phyloP scores from a whole-genome alignment of 2,888 invertebrate genomes.

The Dendrolimus pini region DNA sequence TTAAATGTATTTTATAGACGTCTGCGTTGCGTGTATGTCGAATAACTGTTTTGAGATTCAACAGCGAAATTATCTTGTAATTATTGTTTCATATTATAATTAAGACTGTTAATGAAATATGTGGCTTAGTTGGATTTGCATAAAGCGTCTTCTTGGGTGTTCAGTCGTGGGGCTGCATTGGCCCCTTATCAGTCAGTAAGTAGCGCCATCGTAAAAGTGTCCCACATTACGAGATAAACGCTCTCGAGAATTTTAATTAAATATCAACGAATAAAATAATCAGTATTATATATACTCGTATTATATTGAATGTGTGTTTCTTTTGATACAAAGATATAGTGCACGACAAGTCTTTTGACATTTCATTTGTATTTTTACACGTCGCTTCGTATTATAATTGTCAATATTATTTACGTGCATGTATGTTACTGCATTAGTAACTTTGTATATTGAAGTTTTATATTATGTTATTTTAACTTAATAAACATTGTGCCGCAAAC shows the following conservation, averaged over 20 bases:
- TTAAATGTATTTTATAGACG: constrained; percentile 51
- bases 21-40: constrained; percentile 47
- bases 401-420: background rate
- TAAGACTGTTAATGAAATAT: constrained; percentile 52
- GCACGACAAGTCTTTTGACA: constrained; percentile 48
- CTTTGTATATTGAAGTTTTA: constrained; percentile 15
- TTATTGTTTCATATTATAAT: constrained; percentile 71
- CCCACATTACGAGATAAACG: constrained; percentile 75
- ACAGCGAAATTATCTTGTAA: constrained; percentile 71
- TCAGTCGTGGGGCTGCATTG: constrained; percentile 39
- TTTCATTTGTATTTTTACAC: constrained; percentile 36
- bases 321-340: constrained; percentile 54
- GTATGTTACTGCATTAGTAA: constrained; percentile 22
- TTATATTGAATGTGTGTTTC: constrained; percentile 68
- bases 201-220: constrained; percentile 74
- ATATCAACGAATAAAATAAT: constrained; percentile 76
- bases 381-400: constrained; percentile 27
- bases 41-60: constrained; percentile 63
- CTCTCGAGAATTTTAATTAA: constrained; percentile 74
- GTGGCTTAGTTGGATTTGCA: constrained; percentile 57
- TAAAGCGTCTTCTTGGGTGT: constrained; percentile 67
- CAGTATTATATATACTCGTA: constrained; percentile 64
- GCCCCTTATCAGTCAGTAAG: constrained; percentile 67
- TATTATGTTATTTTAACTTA: constrained; percentile 14
- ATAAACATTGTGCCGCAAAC: constrained; percentile 36